Base-by-base conservation (phyloP, 2,888 invertebrate genomes). In the Phyllotreta cruciferae region DNA sequence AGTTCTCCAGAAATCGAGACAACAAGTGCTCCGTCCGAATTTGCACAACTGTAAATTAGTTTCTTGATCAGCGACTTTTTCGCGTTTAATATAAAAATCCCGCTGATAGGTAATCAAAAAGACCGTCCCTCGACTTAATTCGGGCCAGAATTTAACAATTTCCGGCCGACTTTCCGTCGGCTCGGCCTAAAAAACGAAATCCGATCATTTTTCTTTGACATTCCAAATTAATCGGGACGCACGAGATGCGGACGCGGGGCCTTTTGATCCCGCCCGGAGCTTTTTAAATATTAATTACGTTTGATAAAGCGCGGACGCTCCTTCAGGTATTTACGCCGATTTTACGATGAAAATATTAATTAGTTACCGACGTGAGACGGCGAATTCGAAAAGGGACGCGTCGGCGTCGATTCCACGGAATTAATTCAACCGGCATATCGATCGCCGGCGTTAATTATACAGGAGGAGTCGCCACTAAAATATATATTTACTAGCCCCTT, bases 1-100 rank as follows among this genome's bases (percentile, higher is more conserved):
- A 67, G 62, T 67, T 67, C 60, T 60, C 53, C 45, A 57, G 36
- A 52, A 63, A 57, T 61, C 56, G 63, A 55, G 66, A 62, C 63
- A 66, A 66, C 63, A 64, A 56, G 66, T 57, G 54, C 58, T 62
- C 54, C 62, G 53, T 1, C 24, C 24, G 24, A 24, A 3, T 24
- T 24, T 24, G 10, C n/a, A n/a, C 8, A 11, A 53, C 53, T 37
- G 34, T 53, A 24, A 38, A 24, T 10, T 34, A 24, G 24, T 24
- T 24, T 24, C 24, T 24, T 24, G 24, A 24, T 24, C 4, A 24
- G 24, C 24, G 24, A 24, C 1, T 24, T 24, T 24, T 24, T 24
- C 24, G 24, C 24, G 24, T 24, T 24, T 24, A 24, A 24, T 24
- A 24, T 24, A 4, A 24, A 24, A 24, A 24, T 24, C 24, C 24